These are phyloP conservation scores for Cavia aperea DNA, from an alignment of 2,113 vertebrate genomes.

Conservation along the genomic window DNA sequence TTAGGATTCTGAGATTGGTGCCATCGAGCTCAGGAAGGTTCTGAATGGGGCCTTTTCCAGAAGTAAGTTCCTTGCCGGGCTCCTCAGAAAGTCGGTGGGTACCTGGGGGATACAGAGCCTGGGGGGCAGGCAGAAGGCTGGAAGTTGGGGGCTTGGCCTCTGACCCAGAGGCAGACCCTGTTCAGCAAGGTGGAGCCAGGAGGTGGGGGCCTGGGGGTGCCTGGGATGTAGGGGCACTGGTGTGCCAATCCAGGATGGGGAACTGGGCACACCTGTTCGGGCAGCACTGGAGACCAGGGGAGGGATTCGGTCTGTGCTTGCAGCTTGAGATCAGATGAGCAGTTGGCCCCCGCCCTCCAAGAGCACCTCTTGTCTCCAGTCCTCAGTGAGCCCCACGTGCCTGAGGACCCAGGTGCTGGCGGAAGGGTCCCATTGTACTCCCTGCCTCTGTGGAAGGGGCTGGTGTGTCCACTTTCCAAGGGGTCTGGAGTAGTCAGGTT, in stretches of 20 bases:
- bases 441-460: background rate
- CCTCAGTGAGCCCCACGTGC: background rate
- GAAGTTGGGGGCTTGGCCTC: background rate
- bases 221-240: fast-evolving
- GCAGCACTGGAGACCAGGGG: fast-evolving
- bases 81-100: background rate
- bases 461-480: background rate
- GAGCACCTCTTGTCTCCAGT: background rate
- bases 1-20: constrained; percentile 85
- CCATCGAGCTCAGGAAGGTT: constrained; percentile 78
- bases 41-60: constrained; percentile 82
- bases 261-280: background rate
- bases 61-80: constrained; percentile 72
- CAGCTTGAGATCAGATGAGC: background rate
- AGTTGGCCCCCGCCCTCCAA: fast-evolving
- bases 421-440: background rate
- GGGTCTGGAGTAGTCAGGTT: fast-evolving
- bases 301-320: background rate
- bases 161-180: background rate
- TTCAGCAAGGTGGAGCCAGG: background rate
- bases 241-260: too few relatives aligned
- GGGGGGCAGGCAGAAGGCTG: background rate
- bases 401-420: background rate
- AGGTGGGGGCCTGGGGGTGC: too few relatives aligned
- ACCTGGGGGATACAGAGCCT: background rate